Base-by-base conservation (phyloP, 2,113 vertebrate species). In the Myocastor coypus region DNA sequence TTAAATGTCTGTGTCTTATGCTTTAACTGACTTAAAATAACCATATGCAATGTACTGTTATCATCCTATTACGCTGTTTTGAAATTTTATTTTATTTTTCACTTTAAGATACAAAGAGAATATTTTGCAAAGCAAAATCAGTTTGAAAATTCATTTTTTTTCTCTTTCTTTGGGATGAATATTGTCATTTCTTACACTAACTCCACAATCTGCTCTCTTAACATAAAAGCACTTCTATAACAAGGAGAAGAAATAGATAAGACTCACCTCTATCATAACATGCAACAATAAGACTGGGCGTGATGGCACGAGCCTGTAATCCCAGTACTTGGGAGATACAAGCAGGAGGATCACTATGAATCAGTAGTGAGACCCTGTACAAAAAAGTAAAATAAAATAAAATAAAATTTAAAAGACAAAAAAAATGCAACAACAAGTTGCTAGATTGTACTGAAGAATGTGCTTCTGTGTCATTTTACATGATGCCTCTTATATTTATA, bases 401-500 rank as follows among this genome's bases (percentile, higher is more conserved):
- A n/a, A n/a, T n/a, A n/a, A n/a, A n/a, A n/a, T n/a, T n/a, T n/a
- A n/a, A n/a, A n/a, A n/a, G n/a, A n/a, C n/a, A n/a, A n/a, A n/a
- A n/a, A n/a, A n/a, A n/a, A n/a, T n/a, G n/a, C n/a, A 7, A 5
- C 30, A 94, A 69, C n/a, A 46, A 57, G 91, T 91, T 87, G 46
- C 46, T 82, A 24, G 26, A 89, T 64, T 93, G 14, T 34, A 10
- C 11, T 77, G 42, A 83, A 92, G 2, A 86, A 82, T 83, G 40
- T 11, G 10, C 9, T 71, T 84, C 71, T 26, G 22, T 50, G 42
- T 12, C 3, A 64, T 37, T 95, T 55, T 8, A 30, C 92, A 30
- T 61, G 68, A 10, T 77, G 50, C 63, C 50, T 93, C 80, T 93
- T 88, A 57, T 34, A 61, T n/a, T 91, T 34, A 94, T 34, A 93